These are phyloP conservation scores for Olivierus martensii DNA, from an alignment of 1,140 invertebrate genomes.

Conservation along the genomic window DNA sequence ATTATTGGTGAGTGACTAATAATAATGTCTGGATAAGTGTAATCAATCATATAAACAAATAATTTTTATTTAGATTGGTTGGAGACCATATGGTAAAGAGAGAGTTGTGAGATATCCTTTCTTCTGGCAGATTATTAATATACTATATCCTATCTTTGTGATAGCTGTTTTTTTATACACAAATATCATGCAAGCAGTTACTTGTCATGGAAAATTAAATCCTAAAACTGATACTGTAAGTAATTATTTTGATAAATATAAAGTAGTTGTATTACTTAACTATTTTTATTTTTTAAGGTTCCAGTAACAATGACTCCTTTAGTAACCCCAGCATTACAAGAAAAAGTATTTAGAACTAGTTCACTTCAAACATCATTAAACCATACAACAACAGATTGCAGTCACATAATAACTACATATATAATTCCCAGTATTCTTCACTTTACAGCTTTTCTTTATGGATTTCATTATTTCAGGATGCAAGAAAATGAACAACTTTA, in stretches of 20 bases:
- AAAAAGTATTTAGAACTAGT: too few relatives aligned
- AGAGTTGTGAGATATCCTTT: background rate
- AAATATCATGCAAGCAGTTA: slow-evolving; percentile 9
- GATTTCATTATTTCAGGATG: slow-evolving; percentile 59
- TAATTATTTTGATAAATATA: too few relatives aligned
- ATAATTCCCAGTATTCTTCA: slow-evolving; percentile 62
- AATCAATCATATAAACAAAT: too few relatives aligned
- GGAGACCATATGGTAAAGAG: slow-evolving; percentile 7
- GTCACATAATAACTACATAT: slow-evolving; percentile 46
- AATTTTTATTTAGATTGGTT: slow-evolving; percentile 7
- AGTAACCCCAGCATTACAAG: too few relatives aligned
- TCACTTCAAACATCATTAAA: too few relatives aligned
- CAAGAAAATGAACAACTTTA: slow-evolving; percentile 75
- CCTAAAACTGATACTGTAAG: slow-evolving; percentile 7
- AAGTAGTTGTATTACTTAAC: too few relatives aligned
- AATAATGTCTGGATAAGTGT: too few relatives aligned
- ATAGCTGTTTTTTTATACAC: background rate
- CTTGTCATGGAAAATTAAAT: slow-evolving; percentile 13
- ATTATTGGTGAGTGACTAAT: slow-evolving; percentile 2
- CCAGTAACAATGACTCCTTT: too few relatives aligned
- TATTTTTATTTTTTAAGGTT: too few relatives aligned
- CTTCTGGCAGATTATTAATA: slow-evolving; percentile 9
- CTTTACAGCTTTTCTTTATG: slow-evolving; percentile 57
- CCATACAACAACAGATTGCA: background rate
- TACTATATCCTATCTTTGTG: slow-evolving; percentile 6